Conservation (phyloP, 2,797 vertebrate genomes). For the Muscicapa comitata region DNA sequence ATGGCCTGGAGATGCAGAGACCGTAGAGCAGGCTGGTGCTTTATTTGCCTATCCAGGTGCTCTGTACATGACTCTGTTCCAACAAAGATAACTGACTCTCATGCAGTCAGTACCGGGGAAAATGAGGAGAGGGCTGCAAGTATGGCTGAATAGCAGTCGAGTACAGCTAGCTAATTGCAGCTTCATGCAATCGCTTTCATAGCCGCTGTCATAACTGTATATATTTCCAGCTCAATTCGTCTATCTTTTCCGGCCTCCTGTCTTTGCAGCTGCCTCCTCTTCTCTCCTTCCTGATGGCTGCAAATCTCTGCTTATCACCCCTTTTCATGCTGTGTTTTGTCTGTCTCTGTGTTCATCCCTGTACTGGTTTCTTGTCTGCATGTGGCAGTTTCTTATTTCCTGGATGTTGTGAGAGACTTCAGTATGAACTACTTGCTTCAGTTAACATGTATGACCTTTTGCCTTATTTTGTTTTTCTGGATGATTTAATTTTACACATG, state of each 20-base stretch:
- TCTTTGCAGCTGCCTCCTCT: slow-evolving; percentile 74
- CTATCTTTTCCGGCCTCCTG: slow-evolving; percentile 64
- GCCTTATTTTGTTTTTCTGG: slow-evolving; percentile 66
- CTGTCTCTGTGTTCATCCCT: slow-evolving; percentile 65
- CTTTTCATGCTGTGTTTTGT: slow-evolving; percentile 75
- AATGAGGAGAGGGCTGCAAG: slow-evolving; percentile 26
- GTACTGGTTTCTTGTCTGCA: slow-evolving; percentile 41
- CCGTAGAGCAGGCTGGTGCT: neutral
- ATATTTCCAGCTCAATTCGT: slow-evolving; percentile 65
- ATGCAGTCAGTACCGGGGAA: neutral
- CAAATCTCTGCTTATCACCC: slow-evolving; percentile 77
- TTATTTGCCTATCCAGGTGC: neutral
- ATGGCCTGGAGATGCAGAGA: neutral
- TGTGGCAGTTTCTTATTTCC: slow-evolving; percentile 8
- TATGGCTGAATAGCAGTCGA: slow-evolving; percentile 9
- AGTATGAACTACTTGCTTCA: slow-evolving; percentile 15
- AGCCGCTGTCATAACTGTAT: slow-evolving; percentile 27
- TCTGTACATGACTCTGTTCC: neutral
- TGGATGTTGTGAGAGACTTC: slow-evolving; percentile 42
- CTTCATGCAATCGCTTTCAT: slow-evolving; percentile 44
- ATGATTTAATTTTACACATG: slow-evolving; percentile 72
- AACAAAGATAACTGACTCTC: slow-evolving; percentile 3
- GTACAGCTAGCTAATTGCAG: slow-evolving; percentile 44
- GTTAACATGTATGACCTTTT: slow-evolving; percentile 61
- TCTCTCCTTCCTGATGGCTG: slow-evolving; percentile 65